phyloP scores from a whole-genome alignment of 2,113 vertebrate species.

The Redunca redunca region DNA sequence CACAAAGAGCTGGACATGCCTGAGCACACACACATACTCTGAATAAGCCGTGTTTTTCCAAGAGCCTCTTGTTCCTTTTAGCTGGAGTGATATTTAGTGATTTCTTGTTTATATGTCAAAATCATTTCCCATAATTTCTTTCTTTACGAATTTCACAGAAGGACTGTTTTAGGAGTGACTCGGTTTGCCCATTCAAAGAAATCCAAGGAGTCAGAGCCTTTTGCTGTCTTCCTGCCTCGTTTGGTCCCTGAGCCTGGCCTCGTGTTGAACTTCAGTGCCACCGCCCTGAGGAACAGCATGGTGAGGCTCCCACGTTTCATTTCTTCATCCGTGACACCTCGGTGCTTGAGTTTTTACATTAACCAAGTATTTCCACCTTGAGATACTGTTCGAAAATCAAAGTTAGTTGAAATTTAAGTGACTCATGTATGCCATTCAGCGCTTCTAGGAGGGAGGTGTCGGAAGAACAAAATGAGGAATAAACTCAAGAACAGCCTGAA shows the following conservation, averaged over 20 bases:
- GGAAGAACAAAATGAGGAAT: not conserved
- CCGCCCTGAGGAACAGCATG: slow-evolving; percentile 90
- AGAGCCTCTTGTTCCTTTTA: not conserved
- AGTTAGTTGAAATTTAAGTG: not conserved
- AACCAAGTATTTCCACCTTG: not conserved
- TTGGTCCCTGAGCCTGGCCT: slow-evolving; percentile 83
- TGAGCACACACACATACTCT: not conserved
- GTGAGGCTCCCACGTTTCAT: slow-evolving; percentile 64
- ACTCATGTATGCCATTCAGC: fast-evolving
- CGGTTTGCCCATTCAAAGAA: slow-evolving; percentile 70
- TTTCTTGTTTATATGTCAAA: not conserved
- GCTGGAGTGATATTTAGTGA: not conserved
- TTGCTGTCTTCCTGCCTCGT: slow-evolving; percentile 84
- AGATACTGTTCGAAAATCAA: not conserved
- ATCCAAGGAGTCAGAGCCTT: slow-evolving; percentile 66
- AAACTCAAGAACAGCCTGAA: not conserved
- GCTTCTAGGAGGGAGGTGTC: not conserved
- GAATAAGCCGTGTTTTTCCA: not conserved
- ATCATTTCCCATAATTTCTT: slow-evolving; percentile 40
- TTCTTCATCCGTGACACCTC: not conserved
- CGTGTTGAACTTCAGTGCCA: slow-evolving; percentile 89
- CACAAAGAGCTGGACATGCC: not conserved
- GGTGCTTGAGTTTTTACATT: not conserved
- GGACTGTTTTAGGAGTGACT: slow-evolving; percentile 65
- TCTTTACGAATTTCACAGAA: slow-evolving; percentile 70